Percentiles rank a stretch among this genome's conserved stretches.
These are phyloP conservation scores for Crenuchus spilurus DNA, from an alignment of 2,797 vertebrate genomes.

Conservation along the genomic window DNA sequence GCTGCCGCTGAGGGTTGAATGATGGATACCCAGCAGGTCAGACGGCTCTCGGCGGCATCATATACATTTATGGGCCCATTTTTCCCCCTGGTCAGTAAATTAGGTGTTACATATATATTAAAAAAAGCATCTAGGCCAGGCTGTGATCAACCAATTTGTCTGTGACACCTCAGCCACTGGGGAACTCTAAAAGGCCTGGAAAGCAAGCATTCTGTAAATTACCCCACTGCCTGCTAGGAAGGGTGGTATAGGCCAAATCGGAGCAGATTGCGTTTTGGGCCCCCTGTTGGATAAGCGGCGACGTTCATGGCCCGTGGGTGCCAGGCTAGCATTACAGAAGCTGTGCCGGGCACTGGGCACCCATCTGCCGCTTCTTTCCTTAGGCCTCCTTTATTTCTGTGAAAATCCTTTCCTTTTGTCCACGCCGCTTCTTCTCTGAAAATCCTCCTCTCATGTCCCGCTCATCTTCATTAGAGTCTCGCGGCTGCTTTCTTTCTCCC, in stretches of 20 bases:
- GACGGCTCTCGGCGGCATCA: slow-evolving; percentile 60
- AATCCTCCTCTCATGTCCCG: slow-evolving; percentile 65
- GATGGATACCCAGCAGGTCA: slow-evolving; percentile 61
- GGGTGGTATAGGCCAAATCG: slow-evolving; percentile 63
- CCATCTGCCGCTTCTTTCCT: slow-evolving; percentile 70
- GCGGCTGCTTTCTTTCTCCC: slow-evolving; percentile 58
- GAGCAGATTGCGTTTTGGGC: slow-evolving; percentile 67
- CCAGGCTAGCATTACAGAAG: slow-evolving; percentile 70
- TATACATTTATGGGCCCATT: slow-evolving; percentile 66
- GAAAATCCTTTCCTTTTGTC: slow-evolving; percentile 60
- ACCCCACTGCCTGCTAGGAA: slow-evolving; percentile 49
- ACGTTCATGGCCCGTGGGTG: slow-evolving; percentile 63
- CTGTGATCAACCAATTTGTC: slow-evolving; percentile 63
- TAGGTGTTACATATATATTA: slow-evolving; percentile 50
- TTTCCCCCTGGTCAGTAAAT: slow-evolving; percentile 61
- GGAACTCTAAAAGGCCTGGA: slow-evolving; percentile 55
- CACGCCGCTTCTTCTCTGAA: slow-evolving; percentile 60
- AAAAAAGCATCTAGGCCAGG: slow-evolving; percentile 52
- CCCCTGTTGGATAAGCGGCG: slow-evolving; percentile 47
- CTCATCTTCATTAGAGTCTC: slow-evolving; percentile 70
- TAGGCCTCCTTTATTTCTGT: slow-evolving; percentile 46
- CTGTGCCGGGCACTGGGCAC: slow-evolving; percentile 54
- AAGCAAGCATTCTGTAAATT: slow-evolving; percentile 58
- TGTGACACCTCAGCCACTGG: slow-evolving; percentile 33
- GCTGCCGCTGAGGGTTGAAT: slow-evolving; percentile 60